A percentile compares a stretch with the other conserved stretches of the same genome.
These are phyloP conservation scores for Rhimphoctona megacephalus DNA, from an alignment of 2,888 invertebrate species.

Conservation along the genomic window DNA sequence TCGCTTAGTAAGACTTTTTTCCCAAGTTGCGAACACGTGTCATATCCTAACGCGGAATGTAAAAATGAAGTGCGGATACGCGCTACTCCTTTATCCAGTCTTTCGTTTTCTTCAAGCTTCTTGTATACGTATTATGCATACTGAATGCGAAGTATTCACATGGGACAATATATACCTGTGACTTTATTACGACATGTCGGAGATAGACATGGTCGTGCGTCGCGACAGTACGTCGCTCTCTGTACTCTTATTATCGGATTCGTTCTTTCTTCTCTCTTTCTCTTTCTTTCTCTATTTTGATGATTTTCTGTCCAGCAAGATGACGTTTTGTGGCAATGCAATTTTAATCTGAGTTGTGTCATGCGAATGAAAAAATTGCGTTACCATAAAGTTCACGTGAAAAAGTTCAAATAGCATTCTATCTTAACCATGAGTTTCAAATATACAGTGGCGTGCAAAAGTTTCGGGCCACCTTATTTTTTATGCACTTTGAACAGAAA, in stretches of 20 bases:
- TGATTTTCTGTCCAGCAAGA: conserved; percentile 6
- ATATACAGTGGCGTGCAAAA: no score
- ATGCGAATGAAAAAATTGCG: conserved; percentile 19
- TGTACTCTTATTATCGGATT: neutral
- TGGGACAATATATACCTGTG: conserved; percentile 56
- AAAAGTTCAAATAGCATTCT: neutral
- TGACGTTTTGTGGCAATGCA: conserved; percentile 38
- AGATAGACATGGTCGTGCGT: conserved; percentile 46
- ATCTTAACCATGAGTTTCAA: no score
- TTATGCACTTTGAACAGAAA: no score
- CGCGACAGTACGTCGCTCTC: conserved; percentile 43
- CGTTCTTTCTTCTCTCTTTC: neutral
- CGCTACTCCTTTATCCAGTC: conserved; percentile 36
- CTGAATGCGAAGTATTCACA: conserved; percentile 63
- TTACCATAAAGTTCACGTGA: conserved; percentile 19
- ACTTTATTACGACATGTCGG: conserved; percentile 67
- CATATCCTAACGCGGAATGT: conserved; percentile 56
- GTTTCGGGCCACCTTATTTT: no score
- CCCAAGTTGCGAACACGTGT: conserved; percentile 57
- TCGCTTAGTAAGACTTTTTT: neutral
- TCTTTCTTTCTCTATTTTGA: neutral
- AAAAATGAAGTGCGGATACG: conserved; percentile 63
- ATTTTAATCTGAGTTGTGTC: conserved; percentile 39
- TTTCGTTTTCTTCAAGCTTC: conserved; percentile 38
- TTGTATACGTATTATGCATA: conserved; percentile 54